Evolutionary conservation across 1,140 invertebrate genomes (phyloP).

Genomic region (Papilio helenus): DNA sequence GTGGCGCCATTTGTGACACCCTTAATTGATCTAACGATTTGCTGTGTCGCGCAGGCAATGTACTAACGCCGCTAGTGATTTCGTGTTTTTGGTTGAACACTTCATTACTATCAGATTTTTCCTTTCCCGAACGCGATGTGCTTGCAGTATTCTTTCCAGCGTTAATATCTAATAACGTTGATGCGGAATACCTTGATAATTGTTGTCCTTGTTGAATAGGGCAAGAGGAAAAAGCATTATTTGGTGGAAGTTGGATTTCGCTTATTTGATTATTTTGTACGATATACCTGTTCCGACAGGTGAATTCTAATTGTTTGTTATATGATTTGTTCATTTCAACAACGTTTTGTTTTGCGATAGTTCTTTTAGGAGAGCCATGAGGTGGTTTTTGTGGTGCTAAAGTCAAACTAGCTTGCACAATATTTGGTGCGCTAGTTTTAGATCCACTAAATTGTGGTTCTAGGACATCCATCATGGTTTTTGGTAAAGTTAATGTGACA

Average conservation of each 20-base stretch:
- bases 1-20: slow-evolving; percentile 75
- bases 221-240: slow-evolving; percentile 74
- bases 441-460: slow-evolving; percentile 74
- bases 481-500: slow-evolving; percentile 76
- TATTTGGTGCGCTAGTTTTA: slow-evolving; percentile 60
- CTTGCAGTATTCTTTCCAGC: slow-evolving; percentile 61
- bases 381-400: slow-evolving; percentile 78
- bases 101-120: slow-evolving; percentile 63
- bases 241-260: slow-evolving; percentile 79
- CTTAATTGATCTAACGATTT: slow-evolving; percentile 91
- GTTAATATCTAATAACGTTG: slow-evolving; percentile 82
- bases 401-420: slow-evolving; percentile 79
- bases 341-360: slow-evolving; percentile 77
- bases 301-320: slow-evolving; percentile 78
- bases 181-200: slow-evolving; percentile 84
- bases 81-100: slow-evolving; percentile 69
- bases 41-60: slow-evolving; percentile 88
- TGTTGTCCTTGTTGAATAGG: slow-evolving; percentile 79
- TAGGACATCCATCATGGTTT: slow-evolving; percentile 77
- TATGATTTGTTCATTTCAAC: slow-evolving; percentile 75
- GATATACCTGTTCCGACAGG: slow-evolving; percentile 80
- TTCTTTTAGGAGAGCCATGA: slow-evolving; percentile 75
- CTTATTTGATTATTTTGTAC: slow-evolving; percentile 83
- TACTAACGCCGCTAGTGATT: slow-evolving; percentile 77
- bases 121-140: slow-evolving; percentile 59